Base-by-base conservation (phyloP, 2,888 invertebrate genomes). In the Stratiomys singularior region DNA sequence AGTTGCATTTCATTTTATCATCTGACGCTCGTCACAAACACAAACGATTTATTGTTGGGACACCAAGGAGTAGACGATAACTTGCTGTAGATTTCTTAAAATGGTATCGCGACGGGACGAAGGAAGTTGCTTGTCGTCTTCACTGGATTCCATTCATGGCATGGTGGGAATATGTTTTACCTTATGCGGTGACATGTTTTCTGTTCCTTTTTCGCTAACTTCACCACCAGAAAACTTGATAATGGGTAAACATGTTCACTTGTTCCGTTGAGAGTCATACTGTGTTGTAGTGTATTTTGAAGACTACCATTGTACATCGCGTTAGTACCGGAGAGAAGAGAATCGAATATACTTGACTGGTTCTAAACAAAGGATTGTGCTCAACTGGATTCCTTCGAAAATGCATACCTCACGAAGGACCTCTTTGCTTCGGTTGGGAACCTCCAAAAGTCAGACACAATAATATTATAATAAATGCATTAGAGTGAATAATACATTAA, bases 21-120 rank as follows among this genome's bases (percentile, higher is more conserved):
- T 64, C n/a, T 64, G 13, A 27, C 28, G 64, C n/a, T 64, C 28
- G 27, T 13, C 25, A 30, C 27, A 64, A 15, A 15, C 64, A 64
- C n/a, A 9, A 64, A 64, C 28, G 28, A 64, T 64, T 5, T 67
- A 46, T 67, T 67, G 64, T 67, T 44, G 44, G 44, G 67, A 67
- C 30, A 44, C 67, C 67, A 67, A 67, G 67, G 13, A 67, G 44
- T 18, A 67, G 67, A 67, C 46, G 67, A 67, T 21, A 67, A 21
- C 67, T 44, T 21, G 67, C 9, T 37, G 18, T 67, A 37, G 27
- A 64, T 37, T 46, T 13, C 52, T 13, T 52, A 52, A 52, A 52
- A 52, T 64, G 30, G 7, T 64, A 7, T 60, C 25, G 7, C 25
- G 25, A 25, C 64, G 15, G 64, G 64, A 64, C 30, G n/a, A n/a